Base-by-base conservation (phyloP, 2,888 invertebrate species). In the Apamea sordens region DNA sequence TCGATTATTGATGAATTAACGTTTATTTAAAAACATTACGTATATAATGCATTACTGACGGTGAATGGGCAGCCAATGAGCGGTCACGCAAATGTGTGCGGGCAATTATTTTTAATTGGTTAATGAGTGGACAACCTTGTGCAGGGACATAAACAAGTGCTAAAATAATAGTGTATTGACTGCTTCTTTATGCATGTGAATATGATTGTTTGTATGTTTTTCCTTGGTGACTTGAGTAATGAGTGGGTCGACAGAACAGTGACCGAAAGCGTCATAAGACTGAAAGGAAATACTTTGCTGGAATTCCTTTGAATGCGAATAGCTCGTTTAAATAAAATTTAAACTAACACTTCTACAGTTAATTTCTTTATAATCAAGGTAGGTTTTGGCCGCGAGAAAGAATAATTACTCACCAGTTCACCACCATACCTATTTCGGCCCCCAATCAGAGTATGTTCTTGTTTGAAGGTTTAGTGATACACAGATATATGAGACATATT, bases 31-130 rank as follows among this genome's bases (percentile, higher is more conserved):
- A 56, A 65, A 44, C n/a, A 44, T 79, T 15, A 69, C 50, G 32
- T 28, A 41, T 41, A 36, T 50, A 63, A 72, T 41, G n/a, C 59
- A 50, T 1, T 8, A 24, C n/a, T 44, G 21, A 44, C 53, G 24
- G 44, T 36, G 7, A 32, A 7, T 24, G 11, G 7, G 10, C 50
- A 56, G 56, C 36, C 44, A 72, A 21, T 68, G 1, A 56, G 47
- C 59, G n/a, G 15, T 32, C 67, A 85, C 69, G 69, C 64, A n/a
- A 64, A 64, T 69, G 44, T 32, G 36, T 24, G 7, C n/a, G 47
- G 21, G 3, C 71, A 44, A 67, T 75, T 80, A 80, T 28, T 53
- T 74, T 24, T 78, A 71, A 78, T 81, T 67, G 79, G 32, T n/a
- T 32, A 61, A 76, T 61, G 36, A 67, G 15, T 72, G 63, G 59